Evolutionary conservation across 2,797 vertebrate genomes (phyloP), one percentile per base, ranked within the genome.

Genomic region (Philypnodon macrostomus): DNA sequence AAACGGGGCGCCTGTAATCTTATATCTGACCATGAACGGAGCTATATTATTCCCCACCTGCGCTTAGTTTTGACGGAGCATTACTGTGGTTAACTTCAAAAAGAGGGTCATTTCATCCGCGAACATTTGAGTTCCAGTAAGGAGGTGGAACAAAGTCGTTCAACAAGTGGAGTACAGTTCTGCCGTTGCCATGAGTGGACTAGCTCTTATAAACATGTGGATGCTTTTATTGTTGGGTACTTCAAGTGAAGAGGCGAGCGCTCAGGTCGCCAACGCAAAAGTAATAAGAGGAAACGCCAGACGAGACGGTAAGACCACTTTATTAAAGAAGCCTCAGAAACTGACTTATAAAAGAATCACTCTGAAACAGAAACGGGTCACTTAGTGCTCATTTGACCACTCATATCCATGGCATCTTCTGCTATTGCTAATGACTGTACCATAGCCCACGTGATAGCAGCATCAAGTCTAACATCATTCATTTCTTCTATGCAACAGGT

Each of bases 301-400:
- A 37, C 80, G 77, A 52, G 81, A 87, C 32, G 89, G 89, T 90
- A 56, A 89, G 88, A 54, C 12, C 12, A 3, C 11, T 36, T 47
- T 2, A 5, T 14, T 14, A 26, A n/a, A n/a, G n/a, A n/a, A n/a
- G n/a, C n/a, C n/a, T n/a, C n/a, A n/a, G n/a, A n/a, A n/a, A n/a
- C n/a, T n/a, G n/a, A n/a, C n/a, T n/a, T n/a, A n/a, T n/a, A n/a
- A n/a, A n/a, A n/a, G n/a, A n/a, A n/a, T n/a, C n/a, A n/a, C n/a
- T n/a, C n/a, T n/a, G n/a, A n/a, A n/a, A n/a, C n/a, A n/a, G n/a
- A n/a, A n/a, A n/a, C n/a, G n/a, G n/a, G n/a, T n/a, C n/a, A n/a
- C n/a, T 4, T 27, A 5, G 2, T 4, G 26, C n/a, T n/a, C n/a
- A n/a, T n/a, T 27, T 27, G 26, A 27, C 26, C 26, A 27, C n/a